Conservation (phyloP, 2,888 invertebrate species). For the Nomada ferruginata region DNA sequence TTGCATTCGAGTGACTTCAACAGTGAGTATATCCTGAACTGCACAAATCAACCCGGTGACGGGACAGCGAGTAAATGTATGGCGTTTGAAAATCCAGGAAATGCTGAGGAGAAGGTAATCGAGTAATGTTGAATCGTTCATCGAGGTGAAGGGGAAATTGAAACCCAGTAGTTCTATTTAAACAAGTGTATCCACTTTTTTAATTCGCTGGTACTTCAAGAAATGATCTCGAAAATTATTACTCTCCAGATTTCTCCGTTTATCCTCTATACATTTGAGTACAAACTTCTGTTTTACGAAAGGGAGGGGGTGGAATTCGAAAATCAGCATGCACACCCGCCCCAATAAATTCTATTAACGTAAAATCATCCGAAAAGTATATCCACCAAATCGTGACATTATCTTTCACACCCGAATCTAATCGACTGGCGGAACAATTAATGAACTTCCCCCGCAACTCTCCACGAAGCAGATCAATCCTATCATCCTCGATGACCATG, state of each 20-base stretch:
- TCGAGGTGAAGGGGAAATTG: background rate
- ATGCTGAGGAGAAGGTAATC: conserved; percentile 16
- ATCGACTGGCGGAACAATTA: conserved; percentile 14
- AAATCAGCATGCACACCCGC: background rate
- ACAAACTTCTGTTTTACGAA: too few relatives aligned
- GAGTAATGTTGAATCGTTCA: background rate
- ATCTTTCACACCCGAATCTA: background rate
- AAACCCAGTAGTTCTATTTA: background rate
- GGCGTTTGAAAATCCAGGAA: conserved; percentile 25
- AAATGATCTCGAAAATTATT: too few relatives aligned
- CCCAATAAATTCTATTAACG: background rate
- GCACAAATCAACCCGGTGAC: conserved; percentile 19
- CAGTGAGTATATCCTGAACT: too few relatives aligned
- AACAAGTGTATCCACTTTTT: background rate
- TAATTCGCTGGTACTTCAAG: too few relatives aligned
- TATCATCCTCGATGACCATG: conserved; percentile 38
- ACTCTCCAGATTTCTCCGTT: too few relatives aligned
- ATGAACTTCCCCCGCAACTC: background rate
- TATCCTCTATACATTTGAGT: too few relatives aligned
- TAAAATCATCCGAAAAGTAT: too few relatives aligned
- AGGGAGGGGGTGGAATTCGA: too few relatives aligned
- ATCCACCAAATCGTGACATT: too few relatives aligned
- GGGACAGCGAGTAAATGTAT: background rate
- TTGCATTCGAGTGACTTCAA: background rate
- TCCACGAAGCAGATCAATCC: conserved; percentile 2